Evolutionary conservation across 2,113 vertebrate genomes (phyloP), one percentile per base, ranked within the genome.

Genomic region (Heptranchias perlo): DNA sequence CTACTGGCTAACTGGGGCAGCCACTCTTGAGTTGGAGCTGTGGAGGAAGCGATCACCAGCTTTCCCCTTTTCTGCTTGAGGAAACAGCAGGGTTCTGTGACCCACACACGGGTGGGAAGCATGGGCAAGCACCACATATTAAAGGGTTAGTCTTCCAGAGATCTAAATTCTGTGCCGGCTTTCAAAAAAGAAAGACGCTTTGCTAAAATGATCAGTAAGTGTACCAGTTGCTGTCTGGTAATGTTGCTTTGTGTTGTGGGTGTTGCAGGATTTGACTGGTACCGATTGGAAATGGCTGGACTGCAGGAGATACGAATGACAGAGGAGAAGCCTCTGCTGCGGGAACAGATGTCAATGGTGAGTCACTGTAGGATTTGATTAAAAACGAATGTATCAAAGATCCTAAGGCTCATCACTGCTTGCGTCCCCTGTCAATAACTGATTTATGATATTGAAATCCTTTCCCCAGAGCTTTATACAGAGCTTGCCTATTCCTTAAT

Each of bases 221-320:
- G 65, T 95, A 64, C 65, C 47, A 95, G 65, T 73, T 95, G 64
- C 31, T 95, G 94, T 95, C 65, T 95, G 94, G 23, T 69, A 95
- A 95, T 47, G 49, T 69, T 95, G 94, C 65, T 69, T 14, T 95
- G 65, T 69, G 65, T 93, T 62, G 35, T 93, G 52, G 47, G 13
- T 93, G 64, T 95, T 95, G 28, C 65, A 95, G 94, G 94, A 95
- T 95, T 95, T 95, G 94, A 95, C 94, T 95, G 94, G 94, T 47
- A 67, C 94, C 47, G 94, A 95, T 95, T 95, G 64, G 94, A 95
- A 97, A 99, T 99, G 98, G 98, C 99, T 0, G 99, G 98, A 95
- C 98, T 99, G 96, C 98, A 99, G 49, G 99, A 99, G 97, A 98
- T 99, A 97, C 98, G 98, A 97, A 99, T 99, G 97, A 98, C 98